Conservation (phyloP, 2,797 vertebrate species). For the Zenarchopterus dispar region DNA sequence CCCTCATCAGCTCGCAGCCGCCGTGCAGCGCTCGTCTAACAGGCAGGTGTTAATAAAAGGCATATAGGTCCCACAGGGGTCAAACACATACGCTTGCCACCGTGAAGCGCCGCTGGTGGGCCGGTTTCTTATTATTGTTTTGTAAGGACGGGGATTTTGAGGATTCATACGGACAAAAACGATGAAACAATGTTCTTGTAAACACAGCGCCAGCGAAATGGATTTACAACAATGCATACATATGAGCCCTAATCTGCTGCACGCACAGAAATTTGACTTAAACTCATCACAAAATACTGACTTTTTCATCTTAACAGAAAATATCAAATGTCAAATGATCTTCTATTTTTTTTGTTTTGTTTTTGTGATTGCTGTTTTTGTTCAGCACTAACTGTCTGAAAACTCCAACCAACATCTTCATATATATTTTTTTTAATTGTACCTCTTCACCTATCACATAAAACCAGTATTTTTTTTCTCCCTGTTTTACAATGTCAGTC, state of each 20-base stretch:
- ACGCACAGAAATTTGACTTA: conserved; percentile 16
- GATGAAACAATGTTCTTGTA: conserved; percentile 67
- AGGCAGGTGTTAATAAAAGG: conserved; percentile 99
- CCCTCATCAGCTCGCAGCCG: conserved; percentile 96
- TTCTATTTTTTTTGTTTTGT: neutral
- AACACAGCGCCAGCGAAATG: conserved; percentile 62
- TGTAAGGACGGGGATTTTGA: conserved; percentile 70
- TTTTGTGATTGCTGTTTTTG: neutral
- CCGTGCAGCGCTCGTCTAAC: conserved; percentile 89
- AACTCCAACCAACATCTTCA: neutral
- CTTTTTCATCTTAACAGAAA: conserved; percentile 7
- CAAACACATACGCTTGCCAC: conserved; percentile 83
- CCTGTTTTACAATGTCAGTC: conserved; percentile 4
- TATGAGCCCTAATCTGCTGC: conserved; percentile 33
- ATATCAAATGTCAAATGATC: conserved; percentile 16
- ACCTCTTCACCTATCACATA: neutral
- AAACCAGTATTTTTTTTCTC: neutral
- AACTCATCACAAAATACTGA: conserved; percentile 27
- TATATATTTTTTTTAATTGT: neutral
- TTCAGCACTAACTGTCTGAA: neutral
- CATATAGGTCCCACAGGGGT: conserved; percentile 91
- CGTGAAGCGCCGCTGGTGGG: conserved; percentile 74
- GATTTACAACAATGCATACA: conserved; percentile 61
- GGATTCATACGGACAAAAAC: conserved; percentile 70
- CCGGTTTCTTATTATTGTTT: conserved; percentile 78